Percentiles rank a stretch among this genome's conserved stretches.
phyloP scores from a whole-genome alignment of 2,888 invertebrate species.

The Coelogynopora nodosa region DNA sequence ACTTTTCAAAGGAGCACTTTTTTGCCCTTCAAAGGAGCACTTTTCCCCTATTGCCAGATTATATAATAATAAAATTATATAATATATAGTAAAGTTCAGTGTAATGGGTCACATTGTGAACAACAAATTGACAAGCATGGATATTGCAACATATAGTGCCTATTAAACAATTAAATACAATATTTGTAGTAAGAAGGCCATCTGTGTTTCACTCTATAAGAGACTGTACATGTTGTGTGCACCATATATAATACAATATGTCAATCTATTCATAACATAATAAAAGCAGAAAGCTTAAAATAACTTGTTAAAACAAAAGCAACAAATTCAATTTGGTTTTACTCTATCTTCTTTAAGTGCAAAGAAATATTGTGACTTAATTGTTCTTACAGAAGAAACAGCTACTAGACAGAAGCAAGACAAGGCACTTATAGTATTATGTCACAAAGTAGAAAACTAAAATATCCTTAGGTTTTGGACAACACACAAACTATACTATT shows the following conservation, averaged over 20 bases:
- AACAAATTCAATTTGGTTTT: constrained; percentile 5
- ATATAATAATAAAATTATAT: no score
- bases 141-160: constrained; percentile 20
- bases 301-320: constrained; percentile 2
- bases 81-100: no score
- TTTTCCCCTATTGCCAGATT: no score
- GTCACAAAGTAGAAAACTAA: neutral
- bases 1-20: no score
- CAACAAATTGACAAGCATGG: neutral
- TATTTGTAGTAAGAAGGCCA: constrained; percentile 4
- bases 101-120: neutral
- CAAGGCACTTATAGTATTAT: constrained; percentile 13
- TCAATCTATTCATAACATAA: neutral
- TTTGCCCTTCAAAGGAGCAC: no score
- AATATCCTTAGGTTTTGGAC: neutral
- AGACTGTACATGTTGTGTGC: neutral
- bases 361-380: constrained; percentile 11
- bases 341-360: neutral
- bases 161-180: constrained; percentile 25
- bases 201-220: constrained; percentile 12
- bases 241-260: neutral
- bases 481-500: constrained; percentile 13
- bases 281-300: constrained; percentile 7
- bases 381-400: neutral
- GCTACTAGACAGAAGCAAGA: neutral